Base-by-base conservation (phyloP, 2,888 invertebrate species). In the Ceratothoa steindachneri region DNA sequence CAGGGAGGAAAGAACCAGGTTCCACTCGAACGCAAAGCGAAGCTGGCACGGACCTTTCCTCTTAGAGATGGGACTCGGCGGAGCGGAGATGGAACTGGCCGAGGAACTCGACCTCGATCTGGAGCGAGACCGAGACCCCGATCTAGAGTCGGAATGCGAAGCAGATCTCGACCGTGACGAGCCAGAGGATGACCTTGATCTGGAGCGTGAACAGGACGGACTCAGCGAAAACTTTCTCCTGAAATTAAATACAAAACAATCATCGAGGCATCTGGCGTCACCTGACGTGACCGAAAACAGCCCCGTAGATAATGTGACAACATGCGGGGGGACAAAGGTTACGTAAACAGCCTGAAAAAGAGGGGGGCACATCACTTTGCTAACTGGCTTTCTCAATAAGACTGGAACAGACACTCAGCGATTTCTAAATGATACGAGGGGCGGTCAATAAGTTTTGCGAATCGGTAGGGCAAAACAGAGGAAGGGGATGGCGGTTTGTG, bases 171-270 rank as follows among this genome's bases (percentile, higher is more conserved):
- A 84, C 79, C 85, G 84, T 55, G 68, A 69, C 29, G 31, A 52
- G 1, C 22, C 22, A 78, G 86, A 86, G 30, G 67, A 60, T 80
- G 85, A 85, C 78, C 84, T 85, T 81, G 86, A 85, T 78, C 85
- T 84, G 81, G 86, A 85, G 83, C 84, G 84, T 0, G 77, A 77
- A 4, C 77, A 31, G 0, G 77, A 77, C 24, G 24, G 55, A n/a
- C 75, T 75, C 29, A 70, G n/a, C 12, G 70, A 70, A 52, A 60
- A 70, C 29, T 64, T 70, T 22, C 70, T 60, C 24, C 60, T 60
- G 60, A 1, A 7, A 51, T 15, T 51, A 51, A 3, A n/a, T n/a
- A n/a, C n/a, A n/a, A n/a, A n/a, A n/a, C n/a, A n/a, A n/a, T n/a
- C n/a, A n/a, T n/a, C n/a, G n/a, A n/a, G n/a, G n/a, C n/a, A n/a